Base-by-base conservation (phyloP, 2,113 vertebrate species). In the Hylia prasina region DNA sequence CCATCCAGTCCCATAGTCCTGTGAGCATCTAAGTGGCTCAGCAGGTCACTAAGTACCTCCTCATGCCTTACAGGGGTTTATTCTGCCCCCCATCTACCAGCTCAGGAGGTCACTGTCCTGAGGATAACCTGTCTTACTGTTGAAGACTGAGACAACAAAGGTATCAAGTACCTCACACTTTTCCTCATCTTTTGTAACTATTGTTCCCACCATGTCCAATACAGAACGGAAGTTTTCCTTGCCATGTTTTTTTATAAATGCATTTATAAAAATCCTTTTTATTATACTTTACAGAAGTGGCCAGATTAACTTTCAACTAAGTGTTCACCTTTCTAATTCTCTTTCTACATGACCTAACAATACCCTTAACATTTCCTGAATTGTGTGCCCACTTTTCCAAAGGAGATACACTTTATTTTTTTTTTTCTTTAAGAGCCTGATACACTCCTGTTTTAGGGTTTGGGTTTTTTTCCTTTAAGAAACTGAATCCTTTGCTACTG, bases 191-290 rank as follows among this genome's bases (percentile, higher is more conserved):
- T 66, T 45, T 8, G 19, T 66, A 11, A 44, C 27, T 39, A 13
- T 65, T 33, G 51, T 45, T 13, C 11, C 20, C 6, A 15, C 9
- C 14, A 11, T 21, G 7, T 24, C 20, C 10, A 21, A 39, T 19
- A 58, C 33, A 37, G 22, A 51, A 8, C 5, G 5, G 7, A 57
- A 21, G 6, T 24, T 65, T 81, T 65, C 18, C 15, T 81, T 40
- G 35, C 2, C 6, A 8, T 0, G 0, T 35, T 80, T 56, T 64
- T 5, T 48, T 37, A 27, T 51, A 23, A 65, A 57, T 24, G 4
- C 4, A 44, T 58, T 58, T 58, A 58, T 51, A 58, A 20, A 72
- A 57, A 5, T 56, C 3, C 3, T 72, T 28, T 65, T 33, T 37
- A 33, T 20, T 82, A 7, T 25, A 9, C 9, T 21, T 73, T 39